These are phyloP conservation scores for Trilocha varians DNA, from an alignment of 2,888 invertebrate species.

Conservation along the genomic window DNA sequence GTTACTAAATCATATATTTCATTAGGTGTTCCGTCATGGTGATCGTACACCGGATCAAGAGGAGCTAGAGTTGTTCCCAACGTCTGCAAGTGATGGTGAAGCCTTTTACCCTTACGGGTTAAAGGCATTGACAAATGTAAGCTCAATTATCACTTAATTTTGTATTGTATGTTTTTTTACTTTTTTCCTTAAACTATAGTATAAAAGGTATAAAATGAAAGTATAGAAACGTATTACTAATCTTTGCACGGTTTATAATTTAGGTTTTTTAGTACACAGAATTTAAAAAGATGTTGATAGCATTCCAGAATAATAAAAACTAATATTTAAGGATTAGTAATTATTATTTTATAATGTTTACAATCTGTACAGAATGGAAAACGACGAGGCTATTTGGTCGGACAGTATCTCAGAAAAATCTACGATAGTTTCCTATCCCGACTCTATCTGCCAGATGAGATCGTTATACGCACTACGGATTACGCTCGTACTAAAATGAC, in stretches of 20 bases:
- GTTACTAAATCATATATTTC: constrained; percentile 12
- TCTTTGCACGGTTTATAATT: too few species aligned
- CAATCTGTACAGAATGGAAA: constrained; percentile 63
- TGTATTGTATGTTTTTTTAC: too few species aligned
- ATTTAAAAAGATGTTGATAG: too few species aligned
- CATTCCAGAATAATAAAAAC: too few species aligned
- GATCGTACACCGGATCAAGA: constrained; percentile 78
- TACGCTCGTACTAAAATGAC: constrained; percentile 84
- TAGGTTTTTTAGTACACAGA: too few species aligned
- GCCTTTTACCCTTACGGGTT: constrained; percentile 74
- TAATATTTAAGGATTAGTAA: too few species aligned
- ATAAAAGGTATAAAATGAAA: too few species aligned
- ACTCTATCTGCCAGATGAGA: constrained; percentile 62
- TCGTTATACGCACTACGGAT: constrained; percentile 75
- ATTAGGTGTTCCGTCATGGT: constrained; percentile 79
- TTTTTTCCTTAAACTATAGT: too few species aligned
- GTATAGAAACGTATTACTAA: too few species aligned
- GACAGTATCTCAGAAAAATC: constrained; percentile 52
- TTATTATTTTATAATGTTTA: too few species aligned
- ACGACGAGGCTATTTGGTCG: constrained; percentile 59
- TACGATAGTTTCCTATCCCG: constrained; percentile 60
- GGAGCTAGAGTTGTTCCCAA: constrained; percentile 66
- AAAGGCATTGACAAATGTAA: constrained; percentile 78
- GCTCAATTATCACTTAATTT: constrained; percentile 24
- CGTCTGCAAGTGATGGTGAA: constrained; percentile 42